Evolutionary conservation across 2,113 vertebrate genomes (phyloP).

Genomic region (Phrynocephalus versicolor): DNA sequence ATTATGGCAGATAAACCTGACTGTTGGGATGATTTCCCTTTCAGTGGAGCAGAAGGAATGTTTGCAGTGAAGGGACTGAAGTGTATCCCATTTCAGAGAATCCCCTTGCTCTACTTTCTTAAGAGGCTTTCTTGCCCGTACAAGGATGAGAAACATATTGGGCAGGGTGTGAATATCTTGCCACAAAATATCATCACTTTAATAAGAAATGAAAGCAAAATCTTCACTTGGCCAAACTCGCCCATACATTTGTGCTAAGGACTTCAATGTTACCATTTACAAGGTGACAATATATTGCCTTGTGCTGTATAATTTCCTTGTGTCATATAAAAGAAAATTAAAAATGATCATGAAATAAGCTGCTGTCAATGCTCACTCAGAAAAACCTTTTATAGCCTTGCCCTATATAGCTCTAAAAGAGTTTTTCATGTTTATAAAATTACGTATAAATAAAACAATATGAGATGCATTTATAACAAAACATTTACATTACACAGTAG

Average conservation of each 20-base stretch:
- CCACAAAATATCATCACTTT: not conserved
- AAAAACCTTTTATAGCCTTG: slow-evolving; percentile 41
- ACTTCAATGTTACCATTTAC: slow-evolving; percentile 4
- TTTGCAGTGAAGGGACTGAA: not conserved
- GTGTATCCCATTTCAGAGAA: not conserved
- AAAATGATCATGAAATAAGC: slow-evolving; percentile 32
- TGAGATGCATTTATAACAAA: slow-evolving; percentile 32
- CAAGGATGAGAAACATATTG: slow-evolving; percentile 19
- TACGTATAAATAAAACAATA: slow-evolving; percentile 42
- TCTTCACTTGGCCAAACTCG: not conserved
- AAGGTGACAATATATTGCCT: slow-evolving; percentile 9
- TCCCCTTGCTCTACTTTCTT: not conserved
- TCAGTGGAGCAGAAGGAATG: too few species aligned
- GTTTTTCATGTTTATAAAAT: slow-evolving; percentile 10
- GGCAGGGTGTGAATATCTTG: not conserved
- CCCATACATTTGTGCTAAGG: slow-evolving; percentile 14
- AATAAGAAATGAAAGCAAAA: slow-evolving; percentile 1
- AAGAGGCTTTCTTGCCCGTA: not conserved
- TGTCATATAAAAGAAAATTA: slow-evolving; percentile 35
- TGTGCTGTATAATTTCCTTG: slow-evolving; percentile 27
- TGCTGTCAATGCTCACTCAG: slow-evolving; percentile 37
- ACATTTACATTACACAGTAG: slow-evolving; percentile 32
- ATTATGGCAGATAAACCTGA: too few species aligned
- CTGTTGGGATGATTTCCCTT: too few species aligned
- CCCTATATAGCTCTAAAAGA: not conserved